Percentiles rank a stretch among this genome's conserved stretches.
Conservation (phyloP, 2,113 vertebrate genomes). For the Terrapene triunguis region DNA sequence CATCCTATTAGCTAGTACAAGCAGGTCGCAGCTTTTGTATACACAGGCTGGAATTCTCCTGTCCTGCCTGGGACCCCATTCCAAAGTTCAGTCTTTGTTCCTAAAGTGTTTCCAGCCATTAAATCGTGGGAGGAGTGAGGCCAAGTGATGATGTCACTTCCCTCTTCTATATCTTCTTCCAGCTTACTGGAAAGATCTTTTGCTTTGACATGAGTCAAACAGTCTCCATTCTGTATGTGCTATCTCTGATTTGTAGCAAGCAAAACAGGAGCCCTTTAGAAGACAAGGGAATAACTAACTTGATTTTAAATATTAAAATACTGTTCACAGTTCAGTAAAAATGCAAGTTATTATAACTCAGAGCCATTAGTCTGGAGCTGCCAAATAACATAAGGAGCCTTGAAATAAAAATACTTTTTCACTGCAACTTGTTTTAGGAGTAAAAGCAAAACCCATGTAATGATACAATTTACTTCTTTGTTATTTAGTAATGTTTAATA, state of each 20-base stretch:
- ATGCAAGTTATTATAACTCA: not conserved
- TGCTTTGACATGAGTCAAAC: too few relatives aligned
- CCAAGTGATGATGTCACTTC: too few relatives aligned
- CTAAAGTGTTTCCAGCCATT: too few relatives aligned
- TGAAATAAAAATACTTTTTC: not conserved
- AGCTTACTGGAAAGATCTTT: too few relatives aligned
- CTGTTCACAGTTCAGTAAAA: not conserved
- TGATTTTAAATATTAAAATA: not conserved
- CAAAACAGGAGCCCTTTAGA: not conserved
- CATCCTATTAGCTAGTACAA: too few relatives aligned
- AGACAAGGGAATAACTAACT: not conserved
- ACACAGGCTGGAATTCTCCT: too few relatives aligned
- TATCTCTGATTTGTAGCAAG: not conserved
- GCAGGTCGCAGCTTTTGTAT: too few relatives aligned
- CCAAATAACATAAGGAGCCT: not conserved
- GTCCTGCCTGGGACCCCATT: too few relatives aligned
- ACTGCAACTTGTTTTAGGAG: not conserved
- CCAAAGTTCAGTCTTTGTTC: too few relatives aligned
- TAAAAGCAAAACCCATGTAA: not conserved
- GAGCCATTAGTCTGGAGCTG: not conserved
- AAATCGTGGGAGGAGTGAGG: too few relatives aligned
- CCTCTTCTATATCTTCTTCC: too few relatives aligned
- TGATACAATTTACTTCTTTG: not conserved
- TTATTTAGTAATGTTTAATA: not conserved
- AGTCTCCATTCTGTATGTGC: too few relatives aligned